A percentile compares a stretch with the other conserved stretches of the same genome.
These are phyloP conservation scores for Gallirallus australis DNA, from an alignment of 2,797 vertebrate genomes.

Conservation along the genomic window DNA sequence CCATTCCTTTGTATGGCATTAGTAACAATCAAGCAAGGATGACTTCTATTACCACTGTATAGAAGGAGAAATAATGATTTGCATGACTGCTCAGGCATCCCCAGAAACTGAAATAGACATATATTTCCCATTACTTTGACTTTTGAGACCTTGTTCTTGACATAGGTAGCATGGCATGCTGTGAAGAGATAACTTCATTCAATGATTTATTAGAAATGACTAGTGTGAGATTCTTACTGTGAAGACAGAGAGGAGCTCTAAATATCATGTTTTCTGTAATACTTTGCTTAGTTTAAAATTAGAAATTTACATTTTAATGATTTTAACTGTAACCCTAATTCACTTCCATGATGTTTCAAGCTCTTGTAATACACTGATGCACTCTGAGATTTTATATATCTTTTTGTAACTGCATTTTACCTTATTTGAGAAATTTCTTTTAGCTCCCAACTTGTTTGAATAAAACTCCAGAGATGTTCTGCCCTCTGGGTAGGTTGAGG, in stretches of 20 bases:
- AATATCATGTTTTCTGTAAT: not conserved
- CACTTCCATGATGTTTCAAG: not conserved
- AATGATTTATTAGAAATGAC: not conserved
- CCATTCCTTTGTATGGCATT: not conserved
- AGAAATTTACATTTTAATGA: not conserved
- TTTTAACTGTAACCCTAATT: not conserved
- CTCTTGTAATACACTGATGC: not conserved
- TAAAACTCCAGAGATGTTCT: constrained; percentile 21
- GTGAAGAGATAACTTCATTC: not conserved
- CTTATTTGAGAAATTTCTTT: not conserved
- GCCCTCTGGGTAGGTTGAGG: constrained; percentile 44
- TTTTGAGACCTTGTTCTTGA: not conserved
- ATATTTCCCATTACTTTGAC: not conserved
- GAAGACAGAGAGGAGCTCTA: not conserved
- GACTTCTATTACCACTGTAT: not conserved
- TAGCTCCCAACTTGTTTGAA: not conserved
- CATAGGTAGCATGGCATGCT: not conserved
- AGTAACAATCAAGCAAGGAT: not conserved
- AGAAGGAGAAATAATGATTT: not conserved
- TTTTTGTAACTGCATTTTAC: not conserved
- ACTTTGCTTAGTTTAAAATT: not conserved
- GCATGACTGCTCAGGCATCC: not conserved
- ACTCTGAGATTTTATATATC: not conserved
- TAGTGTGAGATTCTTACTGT: not conserved
- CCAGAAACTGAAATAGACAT: not conserved